Conservation (phyloP, 1,140 invertebrate genomes). For the Microplitis mediator region DNA sequence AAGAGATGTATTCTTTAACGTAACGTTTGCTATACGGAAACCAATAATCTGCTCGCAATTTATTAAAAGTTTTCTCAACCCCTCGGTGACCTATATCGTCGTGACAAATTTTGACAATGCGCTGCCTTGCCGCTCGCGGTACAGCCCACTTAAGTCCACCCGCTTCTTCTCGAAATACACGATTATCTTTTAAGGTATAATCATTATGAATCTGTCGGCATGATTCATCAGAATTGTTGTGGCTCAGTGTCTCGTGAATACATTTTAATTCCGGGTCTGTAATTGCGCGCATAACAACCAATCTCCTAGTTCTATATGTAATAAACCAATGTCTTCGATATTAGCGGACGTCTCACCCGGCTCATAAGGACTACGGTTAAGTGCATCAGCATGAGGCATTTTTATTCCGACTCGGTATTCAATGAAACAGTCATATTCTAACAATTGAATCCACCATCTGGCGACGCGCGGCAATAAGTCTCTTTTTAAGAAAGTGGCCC, state of each 20-base stretch:
- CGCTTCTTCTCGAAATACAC: conserved; percentile 28
- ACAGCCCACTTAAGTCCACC: conserved; percentile 19
- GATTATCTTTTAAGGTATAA: conserved; percentile 25
- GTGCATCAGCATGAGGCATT: conserved; percentile 48
- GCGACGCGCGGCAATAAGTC: conserved; percentile 44
- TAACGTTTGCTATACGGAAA: conserved; percentile 34
- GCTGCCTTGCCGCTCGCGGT: conserved; percentile 39
- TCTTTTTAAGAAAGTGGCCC: conserved; percentile 41
- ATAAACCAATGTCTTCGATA: background rate
- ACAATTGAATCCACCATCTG: conserved; percentile 47
- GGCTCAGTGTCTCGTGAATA: conserved; percentile 1
- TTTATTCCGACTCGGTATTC: conserved; percentile 41
- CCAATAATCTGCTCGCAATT: conserved; percentile 36
- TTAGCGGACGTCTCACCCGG: background rate
- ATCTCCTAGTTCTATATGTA: conserved; percentile 1
- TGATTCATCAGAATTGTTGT: background rate
- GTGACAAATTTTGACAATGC: conserved; percentile 44
- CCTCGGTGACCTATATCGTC: conserved; percentile 43
- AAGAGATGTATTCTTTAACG: conserved; percentile 26
- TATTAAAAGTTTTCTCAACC: conserved; percentile 38
- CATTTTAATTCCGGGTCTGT: conserved; percentile 16
- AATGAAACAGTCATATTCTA: conserved; percentile 44
- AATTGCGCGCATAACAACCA: conserved; percentile 8
- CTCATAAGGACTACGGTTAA: conserved; percentile 24
- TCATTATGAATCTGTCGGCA: conserved; percentile 14